Base-by-base conservation (phyloP, 2,113 vertebrate genomes). In the Vidua macroura region DNA sequence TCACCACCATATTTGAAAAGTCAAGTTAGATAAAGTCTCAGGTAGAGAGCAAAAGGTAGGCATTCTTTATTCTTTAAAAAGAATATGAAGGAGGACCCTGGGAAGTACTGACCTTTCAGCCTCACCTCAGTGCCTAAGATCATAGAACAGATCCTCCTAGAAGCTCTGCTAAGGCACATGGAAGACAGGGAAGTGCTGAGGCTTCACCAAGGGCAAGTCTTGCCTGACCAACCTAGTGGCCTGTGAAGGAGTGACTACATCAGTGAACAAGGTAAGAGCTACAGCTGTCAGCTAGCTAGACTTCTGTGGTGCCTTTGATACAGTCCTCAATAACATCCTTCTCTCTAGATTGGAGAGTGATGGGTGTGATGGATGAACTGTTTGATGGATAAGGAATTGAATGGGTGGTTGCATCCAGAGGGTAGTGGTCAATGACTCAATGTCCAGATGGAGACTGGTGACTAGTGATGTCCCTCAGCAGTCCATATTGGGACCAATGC, bases 401-500 rank as follows among this genome's bases (percentile, higher is more conserved):
- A 51, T 37, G 19, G 5, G 7, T 25, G 15, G 1, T 25, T 49
- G 28, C 22, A 58, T 51, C 9, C 23, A 44, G 56, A 78, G 13
- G 27, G 5, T 33, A 12, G 19, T 39, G 28, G 28, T 15, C 73
- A 90, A 27, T 27, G 22, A 19, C 30, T 43, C 17, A 33, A 10
- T 52, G 23, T 30, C 28, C 73, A 58, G 28, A 46, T 37, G 49
- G 43, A 44, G 51, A 21, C 3, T 14, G 5, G 31, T 58, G 15
- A 21, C 10, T 5, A 33, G 7, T n/a, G 23, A 51, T 64, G 16
- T 21, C 28, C 28, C 13, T 39, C 28, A n/a, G 7, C 6, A 6
- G 4, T 52, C 51, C 0, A 0, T n/a, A 15, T 1, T 17, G 27
- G 35, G 23, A 63, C 15, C 33, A 70, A 33, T n/a, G 33, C 5